These are phyloP conservation scores for Apotomis turbidana DNA, from an alignment of 2,888 invertebrate species.

Conservation along the genomic window DNA sequence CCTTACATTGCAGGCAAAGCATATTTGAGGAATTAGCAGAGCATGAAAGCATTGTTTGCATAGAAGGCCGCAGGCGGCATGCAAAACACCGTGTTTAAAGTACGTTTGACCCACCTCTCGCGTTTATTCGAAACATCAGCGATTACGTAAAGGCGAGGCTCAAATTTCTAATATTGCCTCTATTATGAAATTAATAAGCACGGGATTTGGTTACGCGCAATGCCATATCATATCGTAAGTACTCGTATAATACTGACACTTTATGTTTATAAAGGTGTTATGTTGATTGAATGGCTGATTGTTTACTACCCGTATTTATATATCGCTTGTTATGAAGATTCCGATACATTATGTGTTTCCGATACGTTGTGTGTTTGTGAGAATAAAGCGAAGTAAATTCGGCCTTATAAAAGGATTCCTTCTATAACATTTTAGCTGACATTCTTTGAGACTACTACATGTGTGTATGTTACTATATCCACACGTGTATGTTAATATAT, in stretches of 20 bases:
- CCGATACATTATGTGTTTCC: too few species aligned
- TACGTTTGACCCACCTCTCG: slow-evolving; percentile 4
- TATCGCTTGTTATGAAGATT: not conserved
- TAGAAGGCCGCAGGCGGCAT: slow-evolving; percentile 32
- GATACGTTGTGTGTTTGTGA: too few species aligned
- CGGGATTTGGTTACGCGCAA: slow-evolving; percentile 47
- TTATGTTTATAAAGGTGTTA: slow-evolving; percentile 1
- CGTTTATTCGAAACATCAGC: slow-evolving; percentile 19
- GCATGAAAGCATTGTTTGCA: slow-evolving; percentile 31
- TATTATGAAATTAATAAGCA: slow-evolving; percentile 50
- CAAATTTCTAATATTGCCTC: slow-evolving; percentile 45
- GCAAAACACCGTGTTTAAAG: slow-evolving; percentile 4
- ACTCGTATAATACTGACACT: not conserved
- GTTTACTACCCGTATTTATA: not conserved
- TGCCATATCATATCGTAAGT: not conserved
- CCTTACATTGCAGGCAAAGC: slow-evolving; percentile 2
- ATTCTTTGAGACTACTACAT: too few species aligned
- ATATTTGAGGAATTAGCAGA: slow-evolving; percentile 24
- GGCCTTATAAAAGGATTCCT: too few species aligned
- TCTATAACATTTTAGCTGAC: too few species aligned
- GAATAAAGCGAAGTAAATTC: too few species aligned
- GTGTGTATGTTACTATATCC: too few species aligned
- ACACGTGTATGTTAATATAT: too few species aligned
- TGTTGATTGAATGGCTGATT: not conserved
- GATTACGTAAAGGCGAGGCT: slow-evolving; percentile 38